Percentiles rank a stretch among this genome's conserved stretches.
These are phyloP conservation scores for Cyanocitta stelleri DNA, from an alignment of 2,113 vertebrate species.

Conservation along the genomic window DNA sequence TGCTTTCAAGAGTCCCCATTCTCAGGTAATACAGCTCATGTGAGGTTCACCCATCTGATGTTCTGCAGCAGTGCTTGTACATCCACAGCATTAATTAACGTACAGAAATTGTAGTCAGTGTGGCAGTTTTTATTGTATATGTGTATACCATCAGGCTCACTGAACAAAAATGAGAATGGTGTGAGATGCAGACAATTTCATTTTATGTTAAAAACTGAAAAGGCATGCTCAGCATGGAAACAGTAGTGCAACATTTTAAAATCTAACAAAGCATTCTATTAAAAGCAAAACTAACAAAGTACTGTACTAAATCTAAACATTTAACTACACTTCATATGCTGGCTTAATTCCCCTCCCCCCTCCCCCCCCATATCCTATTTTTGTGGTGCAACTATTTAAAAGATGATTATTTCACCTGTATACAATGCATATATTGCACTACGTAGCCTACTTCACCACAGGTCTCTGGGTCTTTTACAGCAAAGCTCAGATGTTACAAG, in stretches of 20 bases:
- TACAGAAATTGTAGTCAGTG: background rate
- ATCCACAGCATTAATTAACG: background rate
- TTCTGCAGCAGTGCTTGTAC: background rate
- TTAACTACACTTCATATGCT: background rate
- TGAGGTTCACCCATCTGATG: background rate
- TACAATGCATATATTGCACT: background rate
- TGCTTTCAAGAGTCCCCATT: background rate
- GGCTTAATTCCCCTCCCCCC: background rate
- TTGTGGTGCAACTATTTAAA: background rate
- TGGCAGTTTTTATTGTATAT: constrained; percentile 34
- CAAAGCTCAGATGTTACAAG: background rate
- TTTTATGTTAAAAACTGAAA: background rate
- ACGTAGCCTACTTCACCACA: background rate
- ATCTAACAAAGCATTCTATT: background rate
- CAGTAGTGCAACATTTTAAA: background rate
- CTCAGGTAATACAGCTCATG: background rate
- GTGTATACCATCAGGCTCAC: background rate
- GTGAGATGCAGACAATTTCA: background rate
- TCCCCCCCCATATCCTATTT: background rate
- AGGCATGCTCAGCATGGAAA: background rate
- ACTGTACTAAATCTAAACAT: background rate
- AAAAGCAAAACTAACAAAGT: background rate
- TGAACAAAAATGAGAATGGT: background rate
- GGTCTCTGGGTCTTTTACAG: background rate
- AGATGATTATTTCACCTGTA: background rate